Conservation (phyloP, 2,797 vertebrate genomes). For the Rhodeus uyekii region DNA sequence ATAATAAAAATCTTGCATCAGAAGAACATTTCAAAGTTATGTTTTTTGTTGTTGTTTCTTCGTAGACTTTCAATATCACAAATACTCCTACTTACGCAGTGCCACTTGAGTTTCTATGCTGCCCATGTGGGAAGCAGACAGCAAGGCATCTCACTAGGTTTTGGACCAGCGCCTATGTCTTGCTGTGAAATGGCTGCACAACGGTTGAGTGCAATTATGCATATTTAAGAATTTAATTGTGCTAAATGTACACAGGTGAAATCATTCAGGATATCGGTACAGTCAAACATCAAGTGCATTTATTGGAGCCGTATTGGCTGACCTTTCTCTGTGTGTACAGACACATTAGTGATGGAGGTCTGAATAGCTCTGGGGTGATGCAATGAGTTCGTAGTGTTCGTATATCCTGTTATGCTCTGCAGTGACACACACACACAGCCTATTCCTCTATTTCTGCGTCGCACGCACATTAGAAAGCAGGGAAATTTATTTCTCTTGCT, state of each 20-base stretch:
- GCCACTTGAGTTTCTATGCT: background rate
- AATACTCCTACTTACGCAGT: background rate
- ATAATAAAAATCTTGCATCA: background rate
- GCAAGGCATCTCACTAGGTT: background rate
- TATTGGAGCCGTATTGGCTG: conserved; percentile 27
- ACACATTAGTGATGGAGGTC: conserved; percentile 44
- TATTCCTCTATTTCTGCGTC: conserved; percentile 23
- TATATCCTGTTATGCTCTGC: conserved; percentile 49
- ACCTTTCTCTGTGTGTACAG: conserved; percentile 42
- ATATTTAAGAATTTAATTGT: conserved; percentile 15
- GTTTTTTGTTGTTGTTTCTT: background rate
- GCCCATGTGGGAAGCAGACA: background rate
- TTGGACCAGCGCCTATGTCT: background rate
- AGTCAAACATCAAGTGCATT: conserved; percentile 34
- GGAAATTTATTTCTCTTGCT: background rate
- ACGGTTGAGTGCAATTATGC: conserved; percentile 6
- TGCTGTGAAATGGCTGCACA: conserved; percentile 24
- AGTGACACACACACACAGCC: conserved; percentile 29
- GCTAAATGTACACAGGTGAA: background rate
- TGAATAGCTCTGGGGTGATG: conserved; percentile 53
- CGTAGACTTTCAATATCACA: background rate
- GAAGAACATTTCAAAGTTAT: background rate
- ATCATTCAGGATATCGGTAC: conserved; percentile 8
- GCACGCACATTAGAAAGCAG: conserved; percentile 1
- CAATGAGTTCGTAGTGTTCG: conserved; percentile 50